phyloP scores from a whole-genome alignment of 2,888 invertebrate genomes.

The Drosophila mayaguana region DNA sequence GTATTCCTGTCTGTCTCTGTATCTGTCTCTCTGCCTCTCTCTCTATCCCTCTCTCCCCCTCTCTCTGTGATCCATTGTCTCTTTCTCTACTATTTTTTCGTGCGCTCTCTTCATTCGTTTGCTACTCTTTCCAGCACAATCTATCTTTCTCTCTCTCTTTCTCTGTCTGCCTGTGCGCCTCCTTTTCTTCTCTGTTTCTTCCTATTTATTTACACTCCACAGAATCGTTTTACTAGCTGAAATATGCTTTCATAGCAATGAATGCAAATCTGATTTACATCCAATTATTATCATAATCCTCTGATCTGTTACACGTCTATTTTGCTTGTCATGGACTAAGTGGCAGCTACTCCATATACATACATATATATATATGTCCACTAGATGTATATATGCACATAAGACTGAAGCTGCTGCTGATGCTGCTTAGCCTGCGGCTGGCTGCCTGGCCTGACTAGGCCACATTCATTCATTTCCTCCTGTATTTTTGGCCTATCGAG shows the following conservation, averaged over 20 bases:
- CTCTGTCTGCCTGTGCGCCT: background rate
- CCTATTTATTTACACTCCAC: background rate
- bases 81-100: too few species aligned
- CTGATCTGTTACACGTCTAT: constrained; percentile 43
- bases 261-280: constrained; percentile 5
- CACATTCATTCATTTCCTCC: constrained; percentile 18
- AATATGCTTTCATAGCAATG: background rate
- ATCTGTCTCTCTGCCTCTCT: too few species aligned
- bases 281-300: constrained; percentile 30
- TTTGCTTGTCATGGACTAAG: constrained; percentile 53
- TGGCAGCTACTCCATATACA: constrained; percentile 11
- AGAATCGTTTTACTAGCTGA: background rate
- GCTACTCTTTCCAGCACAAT: too few species aligned
- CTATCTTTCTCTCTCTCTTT: background rate
- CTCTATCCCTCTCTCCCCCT: too few species aligned
- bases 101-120: too few species aligned
- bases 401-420: constrained; percentile 42
- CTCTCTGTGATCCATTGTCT: too few species aligned
- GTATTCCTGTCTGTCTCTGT: too few species aligned
- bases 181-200: background rate
- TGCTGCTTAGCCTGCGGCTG: constrained; percentile 37
- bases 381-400: constrained; percentile 15
- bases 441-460: constrained; percentile 15
- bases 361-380: background rate
- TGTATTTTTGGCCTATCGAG: constrained; percentile 50